Conservation (phyloP, 2,797 vertebrate species). For the Neostethus bicornis region DNA sequence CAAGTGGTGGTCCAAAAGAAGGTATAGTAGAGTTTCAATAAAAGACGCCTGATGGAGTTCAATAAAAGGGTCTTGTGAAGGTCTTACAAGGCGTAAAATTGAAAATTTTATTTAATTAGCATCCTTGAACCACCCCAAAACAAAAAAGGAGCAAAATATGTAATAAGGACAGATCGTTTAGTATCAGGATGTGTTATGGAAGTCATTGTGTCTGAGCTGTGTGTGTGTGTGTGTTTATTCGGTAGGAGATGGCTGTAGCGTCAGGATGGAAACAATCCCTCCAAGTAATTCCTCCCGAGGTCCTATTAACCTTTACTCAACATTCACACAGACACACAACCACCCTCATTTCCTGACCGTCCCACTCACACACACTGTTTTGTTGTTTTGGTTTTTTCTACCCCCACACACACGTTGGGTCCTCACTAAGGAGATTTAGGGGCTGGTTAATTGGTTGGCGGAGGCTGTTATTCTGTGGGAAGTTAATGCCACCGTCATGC, state of each 20-base stretch:
- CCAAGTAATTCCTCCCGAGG: slow-evolving; percentile 67
- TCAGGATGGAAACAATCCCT: slow-evolving; percentile 55
- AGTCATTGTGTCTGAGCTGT: slow-evolving; percentile 23
- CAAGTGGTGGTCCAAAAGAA: no score
- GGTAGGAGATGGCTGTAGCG: slow-evolving; percentile 14
- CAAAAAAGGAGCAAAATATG: no score
- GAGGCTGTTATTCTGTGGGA: slow-evolving; percentile 64
- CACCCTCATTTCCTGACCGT: slow-evolving; percentile 18
- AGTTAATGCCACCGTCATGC: slow-evolving; percentile 65
- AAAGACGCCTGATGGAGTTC: no score
- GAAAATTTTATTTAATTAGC: no score
- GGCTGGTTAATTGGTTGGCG: slow-evolving; percentile 67
- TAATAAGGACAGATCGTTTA: no score
- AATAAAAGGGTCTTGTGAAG: no score
- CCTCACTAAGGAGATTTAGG: slow-evolving; percentile 53
- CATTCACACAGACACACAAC: slow-evolving; percentile 34
- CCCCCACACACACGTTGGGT: slow-evolving; percentile 15
- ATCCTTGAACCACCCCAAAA: no score
- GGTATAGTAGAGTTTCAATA: no score
- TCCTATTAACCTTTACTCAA: slow-evolving; percentile 72
- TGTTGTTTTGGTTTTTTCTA: slow-evolving; percentile 20
- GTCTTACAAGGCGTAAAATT: no score
- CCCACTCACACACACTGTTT: slow-evolving; percentile 17
- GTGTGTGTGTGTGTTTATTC: slow-evolving; percentile 29
- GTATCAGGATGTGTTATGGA: slow-evolving; percentile 25